These are phyloP conservation scores for Meteorus cinctellus DNA, from an alignment of 2,888 invertebrate genomes.

Conservation along the genomic window DNA sequence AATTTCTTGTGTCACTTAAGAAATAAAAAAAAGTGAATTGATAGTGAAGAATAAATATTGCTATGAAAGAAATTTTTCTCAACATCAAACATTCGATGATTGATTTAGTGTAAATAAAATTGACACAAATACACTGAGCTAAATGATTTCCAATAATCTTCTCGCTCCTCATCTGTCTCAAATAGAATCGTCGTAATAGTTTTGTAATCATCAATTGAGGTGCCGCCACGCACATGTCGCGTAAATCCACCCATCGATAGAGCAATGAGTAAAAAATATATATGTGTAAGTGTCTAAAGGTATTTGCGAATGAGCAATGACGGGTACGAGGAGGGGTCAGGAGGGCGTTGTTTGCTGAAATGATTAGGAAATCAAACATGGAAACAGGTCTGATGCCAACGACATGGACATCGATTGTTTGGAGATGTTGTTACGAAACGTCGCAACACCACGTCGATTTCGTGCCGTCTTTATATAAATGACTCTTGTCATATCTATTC, in stretches of 20 bases:
- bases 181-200: conserved; percentile 7
- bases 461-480: conserved; percentile 19
- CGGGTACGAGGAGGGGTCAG: not conserved
- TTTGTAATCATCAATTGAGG: conserved; percentile 19
- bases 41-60: too few species aligned
- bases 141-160: not conserved
- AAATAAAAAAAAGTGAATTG: too few species aligned
- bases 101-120: conserved; percentile 12
- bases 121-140: conserved; percentile 12
- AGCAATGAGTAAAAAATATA: not conserved
- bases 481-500: not conserved
- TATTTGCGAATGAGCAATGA: conserved; percentile 21
- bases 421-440: conserved; percentile 18
- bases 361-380: conserved; percentile 39
- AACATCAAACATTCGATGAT: not conserved
- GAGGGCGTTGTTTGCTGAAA: conserved; percentile 13
- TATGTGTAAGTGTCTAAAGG: not conserved
- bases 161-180: not conserved
- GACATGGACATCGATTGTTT: conserved; percentile 34
- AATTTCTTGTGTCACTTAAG: too few species aligned
- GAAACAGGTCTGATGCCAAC: conserved; percentile 19
- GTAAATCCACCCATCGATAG: not conserved
- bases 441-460: conserved; percentile 12
- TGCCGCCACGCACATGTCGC: not conserved
- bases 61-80: too few species aligned